These are phyloP conservation scores for Zaprionus taronus DNA, from an alignment of 1,140 invertebrate species.

Conservation along the genomic window DNA sequence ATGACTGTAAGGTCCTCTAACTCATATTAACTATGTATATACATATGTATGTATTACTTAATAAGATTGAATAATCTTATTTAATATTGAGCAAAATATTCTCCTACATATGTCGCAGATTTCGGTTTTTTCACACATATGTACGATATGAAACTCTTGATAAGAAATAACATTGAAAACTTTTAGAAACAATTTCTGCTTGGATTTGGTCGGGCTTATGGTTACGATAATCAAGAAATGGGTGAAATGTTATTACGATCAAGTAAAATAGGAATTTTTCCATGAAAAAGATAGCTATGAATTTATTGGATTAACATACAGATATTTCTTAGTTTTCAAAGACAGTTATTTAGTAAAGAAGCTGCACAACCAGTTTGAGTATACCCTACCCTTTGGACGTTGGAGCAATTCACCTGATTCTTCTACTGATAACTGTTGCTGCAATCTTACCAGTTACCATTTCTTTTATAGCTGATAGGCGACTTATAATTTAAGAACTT, in stretches of 20 bases:
- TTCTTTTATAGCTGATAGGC: conserved; percentile 36
- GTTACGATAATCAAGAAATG: not conserved
- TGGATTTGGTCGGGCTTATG: not conserved
- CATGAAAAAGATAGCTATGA: not conserved
- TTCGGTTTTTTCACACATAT: not conserved
- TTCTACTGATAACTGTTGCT: conserved; percentile 21
- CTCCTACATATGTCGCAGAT: not conserved
- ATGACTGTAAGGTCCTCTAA: not conserved
- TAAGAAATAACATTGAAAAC: not conserved
- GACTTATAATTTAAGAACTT: conserved; percentile 4
- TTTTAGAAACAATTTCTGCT: not conserved
- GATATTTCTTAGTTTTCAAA: not conserved
- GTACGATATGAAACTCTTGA: not conserved
- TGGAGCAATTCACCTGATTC: conserved; percentile 8
- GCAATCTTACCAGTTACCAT: conserved; percentile 19
- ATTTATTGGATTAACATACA: not conserved
- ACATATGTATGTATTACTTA: not conserved
- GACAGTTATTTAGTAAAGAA: not conserved
- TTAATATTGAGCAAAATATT: not conserved
- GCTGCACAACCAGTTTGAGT: not conserved
- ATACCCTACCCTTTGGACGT: conserved; percentile 1
- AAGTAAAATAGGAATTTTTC: not conserved
- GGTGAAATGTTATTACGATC: not conserved
- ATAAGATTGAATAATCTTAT: no score
- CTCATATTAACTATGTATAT: not conserved